Conservation (phyloP, 2,888 invertebrate genomes). For the Matsumyia berberina region DNA sequence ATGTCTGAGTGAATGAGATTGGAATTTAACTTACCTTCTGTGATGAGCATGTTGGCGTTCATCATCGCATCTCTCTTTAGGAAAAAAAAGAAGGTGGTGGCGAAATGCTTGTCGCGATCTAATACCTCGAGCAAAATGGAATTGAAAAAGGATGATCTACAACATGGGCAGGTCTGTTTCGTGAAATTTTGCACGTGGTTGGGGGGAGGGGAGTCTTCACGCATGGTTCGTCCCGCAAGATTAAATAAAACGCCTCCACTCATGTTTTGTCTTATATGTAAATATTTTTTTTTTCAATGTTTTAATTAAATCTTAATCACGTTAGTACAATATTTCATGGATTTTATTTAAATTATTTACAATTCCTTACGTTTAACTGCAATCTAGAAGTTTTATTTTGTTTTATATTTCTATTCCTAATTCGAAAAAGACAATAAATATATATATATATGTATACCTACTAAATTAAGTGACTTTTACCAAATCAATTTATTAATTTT, state of each 20-base stretch:
- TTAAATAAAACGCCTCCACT: neutral
- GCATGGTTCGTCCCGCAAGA: no score
- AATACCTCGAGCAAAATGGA: no score
- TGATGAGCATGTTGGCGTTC: no score
- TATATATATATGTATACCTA: conserved; percentile 46
- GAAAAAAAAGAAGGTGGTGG: no score
- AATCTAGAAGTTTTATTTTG: conserved; percentile 51
- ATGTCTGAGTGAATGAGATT: no score
- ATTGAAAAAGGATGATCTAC: no score
- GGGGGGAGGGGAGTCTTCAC: no score
- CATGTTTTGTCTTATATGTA: conserved; percentile 43
- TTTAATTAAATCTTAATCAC: conserved; percentile 72
- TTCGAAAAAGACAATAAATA: conserved; percentile 66
- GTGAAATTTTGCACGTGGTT: no score
- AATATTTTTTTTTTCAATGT: conserved; percentile 51
- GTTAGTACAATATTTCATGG: conserved; percentile 68
- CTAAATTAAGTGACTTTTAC: conserved; percentile 57
- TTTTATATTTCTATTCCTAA: conserved; percentile 47
- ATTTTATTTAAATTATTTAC: conserved; percentile 72
- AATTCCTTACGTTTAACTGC: conserved; percentile 64
- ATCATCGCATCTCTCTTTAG: no score
- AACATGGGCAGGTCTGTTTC: no score
- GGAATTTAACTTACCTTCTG: no score
- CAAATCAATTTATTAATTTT: conserved; percentile 39
- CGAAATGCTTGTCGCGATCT: no score